These are phyloP conservation scores for Gopherus flavomarginatus DNA, from an alignment of 2,113 vertebrate genomes.

Conservation along the genomic window DNA sequence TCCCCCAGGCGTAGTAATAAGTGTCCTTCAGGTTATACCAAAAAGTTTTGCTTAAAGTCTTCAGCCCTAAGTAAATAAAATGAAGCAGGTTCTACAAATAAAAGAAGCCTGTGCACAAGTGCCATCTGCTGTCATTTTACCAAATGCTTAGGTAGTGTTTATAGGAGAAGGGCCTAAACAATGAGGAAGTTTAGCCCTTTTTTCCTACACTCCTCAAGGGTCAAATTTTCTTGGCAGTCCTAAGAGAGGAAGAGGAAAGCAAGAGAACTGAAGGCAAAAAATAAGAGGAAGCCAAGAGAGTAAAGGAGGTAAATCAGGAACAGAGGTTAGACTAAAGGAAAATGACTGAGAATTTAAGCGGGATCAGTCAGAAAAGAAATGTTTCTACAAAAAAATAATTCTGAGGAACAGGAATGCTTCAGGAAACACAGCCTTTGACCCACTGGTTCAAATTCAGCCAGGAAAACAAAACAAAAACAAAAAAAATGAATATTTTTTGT, in stretches of 20 bases:
- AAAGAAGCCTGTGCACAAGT: conserved; percentile 15
- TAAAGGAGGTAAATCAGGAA: neutral
- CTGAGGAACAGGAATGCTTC: neutral
- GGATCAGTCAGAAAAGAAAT: neutral
- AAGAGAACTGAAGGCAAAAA: neutral
- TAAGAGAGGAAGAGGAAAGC: neutral
- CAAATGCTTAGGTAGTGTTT: neutral
- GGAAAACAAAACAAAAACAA: too few species aligned
- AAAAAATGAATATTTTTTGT: too few species aligned
- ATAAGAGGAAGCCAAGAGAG: neutral
- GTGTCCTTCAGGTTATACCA: neutral
- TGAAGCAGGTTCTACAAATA: neutral
- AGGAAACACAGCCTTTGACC: neutral
- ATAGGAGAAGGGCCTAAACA: neutral
- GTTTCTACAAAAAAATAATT: neutral
- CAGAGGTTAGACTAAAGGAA: neutral
- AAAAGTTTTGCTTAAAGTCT: neutral
- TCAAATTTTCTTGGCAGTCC: neutral
- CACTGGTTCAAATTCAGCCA: neutral
- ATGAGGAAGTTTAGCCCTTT: conserved; percentile 4
- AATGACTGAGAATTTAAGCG: neutral
- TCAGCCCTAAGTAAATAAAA: neutral
- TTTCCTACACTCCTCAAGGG: neutral
- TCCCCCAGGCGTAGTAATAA: too few species aligned
- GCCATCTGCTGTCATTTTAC: conserved; percentile 20